A percentile compares a stretch with the other conserved stretches of the same genome.
These are phyloP conservation scores for Cephus runcator DNA, from an alignment of 2,888 invertebrate genomes.

Conservation along the genomic window DNA sequence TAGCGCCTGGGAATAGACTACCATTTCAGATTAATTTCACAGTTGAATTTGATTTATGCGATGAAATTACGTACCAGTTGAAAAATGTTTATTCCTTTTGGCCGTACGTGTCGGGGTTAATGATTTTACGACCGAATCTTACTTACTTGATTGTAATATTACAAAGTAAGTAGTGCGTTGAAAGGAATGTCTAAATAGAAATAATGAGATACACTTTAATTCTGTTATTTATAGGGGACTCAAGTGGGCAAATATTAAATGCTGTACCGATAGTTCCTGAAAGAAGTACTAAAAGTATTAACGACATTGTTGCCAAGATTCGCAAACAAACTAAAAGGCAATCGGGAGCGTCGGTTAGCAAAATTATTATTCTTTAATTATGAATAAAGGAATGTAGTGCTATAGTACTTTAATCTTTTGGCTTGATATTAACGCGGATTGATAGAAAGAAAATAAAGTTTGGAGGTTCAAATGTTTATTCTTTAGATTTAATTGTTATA, in stretches of 20 bases:
- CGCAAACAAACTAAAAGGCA: conserved; percentile 14
- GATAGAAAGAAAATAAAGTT: background rate
- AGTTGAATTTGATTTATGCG: conserved; percentile 55
- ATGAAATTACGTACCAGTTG: conserved; percentile 44
- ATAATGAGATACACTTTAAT: background rate
- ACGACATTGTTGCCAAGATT: conserved; percentile 18
- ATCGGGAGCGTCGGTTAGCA: background rate
- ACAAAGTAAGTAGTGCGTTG: conserved; percentile 41
- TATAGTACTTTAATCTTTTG: background rate
- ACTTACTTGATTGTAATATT: conserved; percentile 47
- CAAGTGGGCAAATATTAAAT: conserved; percentile 19
- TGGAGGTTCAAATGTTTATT: background rate
- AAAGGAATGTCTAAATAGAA: background rate
- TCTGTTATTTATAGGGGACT: conserved; percentile 22
- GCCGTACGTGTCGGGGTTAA: conserved; percentile 39
- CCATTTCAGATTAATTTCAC: conserved; percentile 15
- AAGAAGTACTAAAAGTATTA: conserved; percentile 12
- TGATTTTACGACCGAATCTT: conserved; percentile 41
- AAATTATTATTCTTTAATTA: background rate
- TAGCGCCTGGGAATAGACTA: background rate
- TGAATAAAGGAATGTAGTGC: background rate
- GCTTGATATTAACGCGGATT: too few relatives aligned
- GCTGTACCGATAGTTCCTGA: conserved; percentile 18
- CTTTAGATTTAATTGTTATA: background rate
- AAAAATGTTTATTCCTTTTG: conserved; percentile 39